Base-by-base conservation (phyloP, 2,888 invertebrate genomes). In the Drosophila glabriapex region DNA sequence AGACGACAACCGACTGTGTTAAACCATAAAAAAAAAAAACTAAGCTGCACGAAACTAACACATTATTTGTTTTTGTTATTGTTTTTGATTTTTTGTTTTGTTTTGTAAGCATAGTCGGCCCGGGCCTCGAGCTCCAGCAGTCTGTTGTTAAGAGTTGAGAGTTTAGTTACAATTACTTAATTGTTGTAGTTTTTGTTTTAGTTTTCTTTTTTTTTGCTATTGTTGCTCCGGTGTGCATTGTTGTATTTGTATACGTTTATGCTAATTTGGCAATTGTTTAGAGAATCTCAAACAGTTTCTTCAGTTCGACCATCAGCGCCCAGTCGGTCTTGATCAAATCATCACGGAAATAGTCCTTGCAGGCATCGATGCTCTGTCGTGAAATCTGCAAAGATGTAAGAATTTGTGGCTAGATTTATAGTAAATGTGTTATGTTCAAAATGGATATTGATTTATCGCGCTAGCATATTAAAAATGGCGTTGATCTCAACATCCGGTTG, bases 341-440 rank as follows among this genome's bases (percentile, higher is more conserved):
- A 89, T 99, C 99, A 78, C 99, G 96, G 96, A 99, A 99, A 94
- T 99, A 98, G 90, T 99, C 97, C 94, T 99, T 99, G 94, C 99
- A 99, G 12, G 98, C 99, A 94, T 99, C 99, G 92, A 99, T 99
- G 78, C 99, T 99, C 92, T 99, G 98, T 65, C 99, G 96, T 61
- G 97, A 97, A 91, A 99, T 99, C 98, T 99, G 96, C 22, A 90
- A 89, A 53, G 6, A 66, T n/a, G 10, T 2, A 7, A 1, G 12
- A 19, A 31, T 3, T 43, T 28, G 4, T 49, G 4, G 25, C 22
- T 2, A 4, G 3, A 28, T 28, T 16, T 50, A 14, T 56, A 29
- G 4, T 22, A 3, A 35, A 33, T 22, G 43, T 19, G 1, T 9
- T n/a, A 14, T 35, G 35, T 4, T n/a, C 0, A 4, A 43, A 22